Evolutionary conservation across 2,113 vertebrate species (phyloP).

Genomic region (Taxidea taxus): DNA sequence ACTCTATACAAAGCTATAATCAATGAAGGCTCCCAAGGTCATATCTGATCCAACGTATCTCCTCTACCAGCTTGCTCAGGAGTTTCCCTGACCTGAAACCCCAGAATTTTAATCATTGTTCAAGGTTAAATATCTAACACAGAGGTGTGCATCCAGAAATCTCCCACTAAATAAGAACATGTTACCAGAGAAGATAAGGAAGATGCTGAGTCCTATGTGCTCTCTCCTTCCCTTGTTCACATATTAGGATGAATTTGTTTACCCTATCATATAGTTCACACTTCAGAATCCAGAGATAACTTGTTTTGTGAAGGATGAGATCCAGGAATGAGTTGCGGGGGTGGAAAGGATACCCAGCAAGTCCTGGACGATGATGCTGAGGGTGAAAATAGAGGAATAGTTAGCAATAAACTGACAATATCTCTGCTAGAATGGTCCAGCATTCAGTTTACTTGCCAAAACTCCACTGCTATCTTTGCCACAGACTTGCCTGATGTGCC

Average conservation of each 20-base stretch:
- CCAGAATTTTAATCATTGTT: neutral
- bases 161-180: neutral
- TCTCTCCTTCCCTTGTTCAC: neutral
- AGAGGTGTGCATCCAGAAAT: neutral
- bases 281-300: conserved; percentile 7
- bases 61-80: neutral
- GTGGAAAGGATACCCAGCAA: neutral
- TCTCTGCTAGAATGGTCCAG: neutral
- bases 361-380: neutral
- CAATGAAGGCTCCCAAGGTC: neutral
- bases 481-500: neutral
- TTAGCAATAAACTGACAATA: neutral
- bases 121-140: neutral
- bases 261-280: neutral
- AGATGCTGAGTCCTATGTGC: neutral
- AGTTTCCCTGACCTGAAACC: neutral
- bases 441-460: neutral
- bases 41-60: neutral
- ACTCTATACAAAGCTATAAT: neutral
- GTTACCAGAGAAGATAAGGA: neutral
- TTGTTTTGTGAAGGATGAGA: neutral
- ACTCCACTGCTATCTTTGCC: neutral
- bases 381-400: neutral
- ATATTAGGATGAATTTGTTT: neutral
- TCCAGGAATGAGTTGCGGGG: neutral